These are phyloP conservation scores for Sebastes diploproa DNA, from an alignment of 2,797 vertebrate species.

Conservation along the genomic window DNA sequence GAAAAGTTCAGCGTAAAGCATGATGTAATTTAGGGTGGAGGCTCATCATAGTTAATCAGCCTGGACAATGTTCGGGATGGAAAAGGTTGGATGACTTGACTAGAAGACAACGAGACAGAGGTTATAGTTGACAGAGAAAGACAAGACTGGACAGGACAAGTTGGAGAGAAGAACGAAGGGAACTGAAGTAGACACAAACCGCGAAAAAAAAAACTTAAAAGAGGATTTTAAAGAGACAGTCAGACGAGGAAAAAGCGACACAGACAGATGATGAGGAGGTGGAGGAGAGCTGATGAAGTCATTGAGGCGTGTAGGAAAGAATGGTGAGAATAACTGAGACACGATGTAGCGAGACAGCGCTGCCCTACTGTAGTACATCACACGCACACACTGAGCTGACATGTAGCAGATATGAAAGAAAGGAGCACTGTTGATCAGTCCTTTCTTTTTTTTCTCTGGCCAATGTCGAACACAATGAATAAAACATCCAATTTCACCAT, in stretches of 20 bases:
- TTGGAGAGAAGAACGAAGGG: background rate
- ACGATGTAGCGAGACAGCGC: constrained; percentile 53
- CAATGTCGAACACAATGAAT: background rate
- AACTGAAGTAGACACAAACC: background rate
- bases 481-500: background rate
- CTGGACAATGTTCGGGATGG: constrained; percentile 15
- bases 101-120: constrained; percentile 11
- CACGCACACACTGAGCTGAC: constrained; percentile 28
- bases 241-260: constrained; percentile 26
- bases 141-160: background rate
- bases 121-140: background rate
- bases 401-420: constrained; percentile 18
- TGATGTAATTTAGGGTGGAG: constrained; percentile 50
- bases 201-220: background rate
- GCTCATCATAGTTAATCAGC: constrained; percentile 22
- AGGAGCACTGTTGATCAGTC: constrained; percentile 31
- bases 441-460: background rate
- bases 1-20: constrained; percentile 5
- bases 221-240: constrained; percentile 34
- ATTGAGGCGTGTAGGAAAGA: constrained; percentile 60
- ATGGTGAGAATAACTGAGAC: constrained; percentile 68
- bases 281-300: constrained; percentile 64
- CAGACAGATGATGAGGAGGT: constrained; percentile 70
- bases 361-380: constrained; percentile 40
- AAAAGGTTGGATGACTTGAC: background rate